These are phyloP conservation scores for Rhinoraja longicauda DNA, from an alignment of 2,797 vertebrate species.

Conservation along the genomic window DNA sequence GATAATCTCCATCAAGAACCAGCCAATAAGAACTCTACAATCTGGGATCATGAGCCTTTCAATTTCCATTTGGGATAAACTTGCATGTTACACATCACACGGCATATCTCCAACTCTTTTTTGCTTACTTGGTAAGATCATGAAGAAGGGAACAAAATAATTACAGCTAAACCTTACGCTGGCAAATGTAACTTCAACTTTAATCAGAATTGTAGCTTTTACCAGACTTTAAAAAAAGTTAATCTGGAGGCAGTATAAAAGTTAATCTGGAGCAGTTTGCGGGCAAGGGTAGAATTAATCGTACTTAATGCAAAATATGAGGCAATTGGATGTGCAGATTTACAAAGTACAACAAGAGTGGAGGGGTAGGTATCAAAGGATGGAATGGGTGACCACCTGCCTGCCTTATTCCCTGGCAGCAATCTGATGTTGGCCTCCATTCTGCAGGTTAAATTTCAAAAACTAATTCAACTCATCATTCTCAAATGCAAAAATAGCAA, in stretches of 20 bases:
- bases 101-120: background rate
- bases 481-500: slow-evolving; percentile 27
- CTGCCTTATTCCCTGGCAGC: slow-evolving; percentile 17
- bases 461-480: slow-evolving; percentile 21
- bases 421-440: background rate
- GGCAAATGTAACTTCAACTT: background rate
- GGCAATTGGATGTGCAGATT: background rate
- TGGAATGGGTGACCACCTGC: background rate
- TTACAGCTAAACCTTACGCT: background rate
- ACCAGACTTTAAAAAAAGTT: background rate
- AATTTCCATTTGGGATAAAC: background rate
- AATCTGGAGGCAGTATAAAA: background rate
- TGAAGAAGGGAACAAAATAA: background rate
- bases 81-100: background rate
- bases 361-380: background rate
- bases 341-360: slow-evolving; percentile 19
- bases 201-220: slow-evolving; percentile 28
- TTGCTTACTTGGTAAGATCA: background rate
- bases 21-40: background rate
- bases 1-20: background rate
- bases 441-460: slow-evolving; percentile 19
- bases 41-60: background rate
- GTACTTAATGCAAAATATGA: slow-evolving; percentile 8
- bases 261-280: background rate
- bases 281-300: background rate